These are phyloP conservation scores for Sialia sialis DNA, from an alignment of 2,113 vertebrate genomes.

Conservation along the genomic window DNA sequence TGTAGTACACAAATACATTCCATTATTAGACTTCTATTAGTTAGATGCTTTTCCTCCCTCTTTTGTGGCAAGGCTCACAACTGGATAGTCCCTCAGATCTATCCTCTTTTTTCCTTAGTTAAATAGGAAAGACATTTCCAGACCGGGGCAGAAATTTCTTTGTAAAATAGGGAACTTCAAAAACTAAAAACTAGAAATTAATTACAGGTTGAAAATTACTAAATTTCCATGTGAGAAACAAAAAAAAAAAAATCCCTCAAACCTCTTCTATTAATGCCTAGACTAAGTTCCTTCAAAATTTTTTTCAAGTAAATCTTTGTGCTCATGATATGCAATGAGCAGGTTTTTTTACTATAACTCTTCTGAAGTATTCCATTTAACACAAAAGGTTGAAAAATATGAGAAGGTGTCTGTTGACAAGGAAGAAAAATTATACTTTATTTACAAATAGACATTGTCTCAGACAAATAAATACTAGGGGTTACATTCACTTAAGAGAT, in stretches of 20 bases:
- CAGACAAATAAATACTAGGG: accelerated
- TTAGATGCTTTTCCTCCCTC: background rate
- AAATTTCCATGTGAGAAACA: background rate
- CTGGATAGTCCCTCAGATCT: background rate
- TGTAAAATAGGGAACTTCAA: background rate
- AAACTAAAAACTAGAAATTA: background rate
- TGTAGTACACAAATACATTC: background rate
- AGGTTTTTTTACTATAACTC: background rate
- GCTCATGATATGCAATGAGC: background rate
- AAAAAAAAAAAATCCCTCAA: background rate
- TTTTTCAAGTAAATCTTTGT: background rate
- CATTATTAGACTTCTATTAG: background rate
- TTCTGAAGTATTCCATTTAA: background rate
- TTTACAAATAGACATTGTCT: background rate
- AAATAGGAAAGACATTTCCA: background rate
- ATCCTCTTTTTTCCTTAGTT: background rate
- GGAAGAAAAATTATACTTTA: background rate
- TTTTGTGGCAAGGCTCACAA: background rate
- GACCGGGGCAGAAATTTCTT: background rate
- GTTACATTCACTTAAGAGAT: background rate
- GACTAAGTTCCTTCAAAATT: background rate
- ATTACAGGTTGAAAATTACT: background rate
- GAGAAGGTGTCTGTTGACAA: background rate
- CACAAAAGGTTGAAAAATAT: background rate
- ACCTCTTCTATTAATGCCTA: background rate